phyloP scores from a whole-genome alignment of 2,888 invertebrate species.

The Brenthis ino region DNA sequence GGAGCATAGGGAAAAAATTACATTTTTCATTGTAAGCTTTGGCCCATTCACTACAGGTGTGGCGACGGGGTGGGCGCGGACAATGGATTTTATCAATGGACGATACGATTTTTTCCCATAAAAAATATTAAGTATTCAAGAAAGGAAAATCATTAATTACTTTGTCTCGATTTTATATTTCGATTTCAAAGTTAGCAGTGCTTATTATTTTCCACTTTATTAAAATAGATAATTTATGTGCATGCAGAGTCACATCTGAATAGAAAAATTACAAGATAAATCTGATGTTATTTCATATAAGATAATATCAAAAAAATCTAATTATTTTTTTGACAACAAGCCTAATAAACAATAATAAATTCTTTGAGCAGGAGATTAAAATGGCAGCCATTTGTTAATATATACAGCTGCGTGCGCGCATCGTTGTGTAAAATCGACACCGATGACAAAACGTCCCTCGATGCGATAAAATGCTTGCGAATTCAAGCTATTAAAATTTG shows the following conservation, averaged over 20 bases:
- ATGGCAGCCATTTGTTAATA: conserved; percentile 64
- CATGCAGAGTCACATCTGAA: not conserved
- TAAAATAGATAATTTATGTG: no score
- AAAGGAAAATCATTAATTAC: conserved; percentile 38
- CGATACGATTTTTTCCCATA: conserved; percentile 50
- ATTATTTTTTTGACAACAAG: conserved; percentile 31
- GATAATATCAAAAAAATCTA: conserved; percentile 16
- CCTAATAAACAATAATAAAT: conserved; percentile 36
- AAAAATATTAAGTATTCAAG: conserved; percentile 36
- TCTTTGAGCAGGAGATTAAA: conserved; percentile 54
- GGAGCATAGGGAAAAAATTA: conserved; percentile 66
- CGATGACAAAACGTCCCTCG: conserved; percentile 67
- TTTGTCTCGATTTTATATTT: conserved; percentile 27
- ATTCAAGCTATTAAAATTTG: conserved; percentile 29
- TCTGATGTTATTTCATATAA: not conserved
- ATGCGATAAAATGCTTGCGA: conserved; percentile 63
- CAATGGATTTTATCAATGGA: conserved; percentile 78
- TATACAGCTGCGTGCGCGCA: conserved; percentile 70
- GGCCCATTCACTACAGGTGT: conserved; percentile 79
- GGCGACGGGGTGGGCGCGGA: conserved; percentile 64
- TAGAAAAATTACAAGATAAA: not conserved
- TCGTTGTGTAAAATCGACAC: conserved; percentile 63
- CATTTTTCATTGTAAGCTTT: conserved; percentile 74
- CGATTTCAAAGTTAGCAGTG: conserved; percentile 23
- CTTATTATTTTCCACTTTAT: not conserved